Base-by-base conservation (phyloP, 2,888 invertebrate genomes). In the Cryptocheilus praepositus region DNA sequence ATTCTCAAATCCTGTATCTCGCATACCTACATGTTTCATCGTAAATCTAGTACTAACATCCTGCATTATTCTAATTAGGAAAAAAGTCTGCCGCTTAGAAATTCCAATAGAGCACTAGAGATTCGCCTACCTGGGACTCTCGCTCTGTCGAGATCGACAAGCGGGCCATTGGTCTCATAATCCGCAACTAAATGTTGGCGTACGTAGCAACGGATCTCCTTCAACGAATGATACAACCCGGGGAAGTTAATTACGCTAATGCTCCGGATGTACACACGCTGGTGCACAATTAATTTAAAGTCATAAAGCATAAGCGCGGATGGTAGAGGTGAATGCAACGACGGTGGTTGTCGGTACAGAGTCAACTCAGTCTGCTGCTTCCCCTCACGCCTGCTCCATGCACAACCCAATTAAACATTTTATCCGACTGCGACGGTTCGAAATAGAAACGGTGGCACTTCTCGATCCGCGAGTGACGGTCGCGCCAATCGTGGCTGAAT, bases 401-500 rank as follows among this genome's bases (percentile, higher is more conserved):
- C 22, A 49, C 56, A 74, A 70, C 74, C 74, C 64, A 70, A 73
- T 73, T 74, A 70, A 68, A 57, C 61, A 16, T 63, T 59, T 65
- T 61, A 51, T 66, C 65, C 56, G 71, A 18, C 64, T 63, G 63
- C 68, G 51, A 49, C 55, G n/a, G 70, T 59, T 65, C 59, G 67
- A 70, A 77, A 77, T 71, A 76, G 71, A 55, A 74, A 67, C 71
- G 58, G 64, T 58, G 62, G 28, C 54, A 54, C 36, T 16, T 28
- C 36, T 64, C 60, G 74, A 61, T 66, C 56, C 54, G 51, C 68
- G 53, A 63, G 45, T 25, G 67, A 56, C 73, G 61, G 63, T 71
- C 76, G 71, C 60, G 78, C 79, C 78, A 70, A 79, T 79, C 79
- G 69, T 70, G 64, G 70, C 66, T 53, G 70, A 61, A 76, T 67